Evolutionary conservation across 2,888 invertebrate species (phyloP), one percentile per base, ranked within the genome.

Genomic region (Bugula neritina): DNA sequence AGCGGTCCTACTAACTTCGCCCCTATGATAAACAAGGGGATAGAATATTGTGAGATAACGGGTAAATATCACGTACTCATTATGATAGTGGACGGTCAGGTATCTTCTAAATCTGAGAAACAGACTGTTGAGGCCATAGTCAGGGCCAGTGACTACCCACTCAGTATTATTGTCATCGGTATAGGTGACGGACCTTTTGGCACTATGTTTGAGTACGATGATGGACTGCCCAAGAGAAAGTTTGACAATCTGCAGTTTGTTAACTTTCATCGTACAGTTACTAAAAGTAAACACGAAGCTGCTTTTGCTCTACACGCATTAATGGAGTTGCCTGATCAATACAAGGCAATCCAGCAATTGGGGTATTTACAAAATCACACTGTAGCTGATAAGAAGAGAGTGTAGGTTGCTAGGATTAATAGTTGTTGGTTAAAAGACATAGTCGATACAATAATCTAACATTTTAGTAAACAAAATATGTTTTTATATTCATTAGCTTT

Each of bases 231-330:
- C 1, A 79, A 82, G 72, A 78, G 87, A 69, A 82, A 84, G 71
- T 87, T 86, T 82, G 86, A 87, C 79, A 87, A 87, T 77, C 87
- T 87, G 79, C 86, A 84, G 72, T 84, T 84, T 72, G 82, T 84
- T 69, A 80, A 83, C 72, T 84, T 81, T 74, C 80, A 82, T 72
- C 78, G 82, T 69, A 75, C 80, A 29, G 73, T 77, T 1, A 69
- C 75, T 17, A 71, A 73, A 1, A 75, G 73, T 5, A 74, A 75
- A 63, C 82, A 82, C 72, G 82, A 84, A n/a, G 63, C 63, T 27
- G 63, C 81, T 1, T 82, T 83, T 72, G 83, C 84, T 13, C 77
- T 84, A 31, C 81, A 84, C 31, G 77, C 84, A 2, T 77, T 84
- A 13, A 77, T 84, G 73, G 84, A 84, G 73, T 78, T 83, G 52